phyloP scores from a whole-genome alignment of 2,888 invertebrate genomes.

The Microctonus aethiopoides region DNA sequence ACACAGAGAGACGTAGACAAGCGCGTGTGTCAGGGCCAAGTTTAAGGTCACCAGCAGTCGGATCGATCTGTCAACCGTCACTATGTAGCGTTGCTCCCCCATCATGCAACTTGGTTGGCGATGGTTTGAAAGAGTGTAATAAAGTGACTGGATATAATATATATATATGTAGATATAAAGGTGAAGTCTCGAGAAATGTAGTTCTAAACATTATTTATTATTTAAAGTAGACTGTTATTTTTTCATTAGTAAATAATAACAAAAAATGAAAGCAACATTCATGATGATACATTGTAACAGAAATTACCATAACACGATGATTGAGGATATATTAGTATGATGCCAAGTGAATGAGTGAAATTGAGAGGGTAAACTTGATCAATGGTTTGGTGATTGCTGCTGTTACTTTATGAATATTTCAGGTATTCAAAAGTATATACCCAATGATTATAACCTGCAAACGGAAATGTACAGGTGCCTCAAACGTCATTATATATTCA shows the following conservation, averaged over 20 bases:
- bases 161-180: background rate
- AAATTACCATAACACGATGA: background rate
- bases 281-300: too few relatives aligned
- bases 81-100: constrained; percentile 13
- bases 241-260: background rate
- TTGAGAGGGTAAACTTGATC: background rate
- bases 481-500: background rate
- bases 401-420: background rate
- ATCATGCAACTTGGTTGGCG: constrained; percentile 14
- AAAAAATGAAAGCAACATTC: too few relatives aligned
- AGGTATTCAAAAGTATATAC: background rate
- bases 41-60: constrained; percentile 35
- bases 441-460: background rate
- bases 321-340: background rate
- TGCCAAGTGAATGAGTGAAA: background rate
- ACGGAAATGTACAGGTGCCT: background rate
- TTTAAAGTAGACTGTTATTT: background rate
- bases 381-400: background rate
- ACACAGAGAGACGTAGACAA: background rate
- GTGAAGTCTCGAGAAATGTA: background rate
- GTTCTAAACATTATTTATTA: background rate
- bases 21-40: constrained; percentile 37
- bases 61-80: constrained; percentile 41
- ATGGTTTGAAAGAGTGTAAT: background rate
- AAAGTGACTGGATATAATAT: background rate